phyloP scores from a whole-genome alignment of 2,888 invertebrate species.

The Protodeltote pygarga region DNA sequence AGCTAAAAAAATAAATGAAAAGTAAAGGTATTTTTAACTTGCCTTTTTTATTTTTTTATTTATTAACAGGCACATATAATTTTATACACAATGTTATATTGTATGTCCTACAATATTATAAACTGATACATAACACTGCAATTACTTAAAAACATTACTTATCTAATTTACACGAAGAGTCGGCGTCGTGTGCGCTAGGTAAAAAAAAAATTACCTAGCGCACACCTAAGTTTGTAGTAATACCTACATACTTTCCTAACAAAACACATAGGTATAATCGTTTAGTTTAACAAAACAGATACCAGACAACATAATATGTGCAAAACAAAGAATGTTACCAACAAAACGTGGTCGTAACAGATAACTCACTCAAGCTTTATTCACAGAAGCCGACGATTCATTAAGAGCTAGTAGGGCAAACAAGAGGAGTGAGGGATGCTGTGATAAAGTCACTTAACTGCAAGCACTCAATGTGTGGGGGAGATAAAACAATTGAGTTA shows the following conservation, averaged over 20 bases:
- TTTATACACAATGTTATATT: too few species aligned
- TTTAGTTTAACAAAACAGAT: conserved; percentile 14
- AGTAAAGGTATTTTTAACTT: too few species aligned
- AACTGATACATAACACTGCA: too few species aligned
- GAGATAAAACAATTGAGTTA: conserved; percentile 31
- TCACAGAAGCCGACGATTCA: conserved; percentile 32
- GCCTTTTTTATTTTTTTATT: too few species aligned
- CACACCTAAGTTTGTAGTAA: too few species aligned
- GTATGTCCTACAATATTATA: too few species aligned
- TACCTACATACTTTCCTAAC: background rate
- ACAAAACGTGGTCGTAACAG: conserved; percentile 26
- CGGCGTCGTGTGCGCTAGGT: too few species aligned
- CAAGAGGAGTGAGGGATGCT: conserved; percentile 18
- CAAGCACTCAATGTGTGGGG: conserved; percentile 12
- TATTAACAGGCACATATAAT: too few species aligned
- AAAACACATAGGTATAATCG: conserved; percentile 13
- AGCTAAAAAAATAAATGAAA: too few species aligned
- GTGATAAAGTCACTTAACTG: conserved; percentile 13
- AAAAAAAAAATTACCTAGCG: too few species aligned
- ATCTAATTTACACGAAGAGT: too few species aligned
- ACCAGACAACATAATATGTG: conserved; percentile 19
- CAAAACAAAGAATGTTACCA: conserved; percentile 16
- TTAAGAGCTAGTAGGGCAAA: conserved; percentile 25
- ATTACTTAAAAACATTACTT: too few species aligned
- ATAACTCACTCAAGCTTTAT: conserved; percentile 42